phyloP scores from a whole-genome alignment of 2,113 vertebrate species.

The Percopsis transmontana region DNA sequence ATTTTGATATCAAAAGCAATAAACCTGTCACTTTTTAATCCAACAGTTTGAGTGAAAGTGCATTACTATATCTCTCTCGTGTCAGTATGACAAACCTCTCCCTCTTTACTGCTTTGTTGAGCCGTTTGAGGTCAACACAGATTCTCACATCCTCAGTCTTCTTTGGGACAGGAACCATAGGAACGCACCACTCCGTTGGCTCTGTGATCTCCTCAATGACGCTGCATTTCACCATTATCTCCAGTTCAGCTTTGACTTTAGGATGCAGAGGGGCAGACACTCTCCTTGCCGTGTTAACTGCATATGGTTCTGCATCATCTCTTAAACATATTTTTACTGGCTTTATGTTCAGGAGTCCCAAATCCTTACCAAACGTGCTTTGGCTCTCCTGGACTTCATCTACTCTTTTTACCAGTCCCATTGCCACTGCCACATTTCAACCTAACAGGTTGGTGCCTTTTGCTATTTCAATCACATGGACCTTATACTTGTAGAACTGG shows the following conservation, averaged over 20 bases:
- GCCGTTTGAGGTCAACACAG: not conserved
- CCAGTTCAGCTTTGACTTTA: not conserved
- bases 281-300: not conserved
- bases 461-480: not conserved
- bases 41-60: no score
- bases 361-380: not conserved
- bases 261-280: conserved; percentile 1
- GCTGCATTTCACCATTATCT: not conserved
- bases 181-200: not conserved
- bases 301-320: conserved; percentile 2
- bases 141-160: not conserved
- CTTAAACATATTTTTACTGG: not conserved
- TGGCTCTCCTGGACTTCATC: not conserved
- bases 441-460: not conserved
- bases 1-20: no score
- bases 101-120: not conserved
- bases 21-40: no score
- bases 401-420: not conserved
- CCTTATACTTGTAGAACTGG: not conserved
- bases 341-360: not conserved
- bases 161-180: not conserved
- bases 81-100: not conserved
- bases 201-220: not conserved
- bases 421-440: not conserved
- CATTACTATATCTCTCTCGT: no score